Base-by-base conservation (phyloP, 2,113 vertebrate species). In the Caranx melampygus region DNA sequence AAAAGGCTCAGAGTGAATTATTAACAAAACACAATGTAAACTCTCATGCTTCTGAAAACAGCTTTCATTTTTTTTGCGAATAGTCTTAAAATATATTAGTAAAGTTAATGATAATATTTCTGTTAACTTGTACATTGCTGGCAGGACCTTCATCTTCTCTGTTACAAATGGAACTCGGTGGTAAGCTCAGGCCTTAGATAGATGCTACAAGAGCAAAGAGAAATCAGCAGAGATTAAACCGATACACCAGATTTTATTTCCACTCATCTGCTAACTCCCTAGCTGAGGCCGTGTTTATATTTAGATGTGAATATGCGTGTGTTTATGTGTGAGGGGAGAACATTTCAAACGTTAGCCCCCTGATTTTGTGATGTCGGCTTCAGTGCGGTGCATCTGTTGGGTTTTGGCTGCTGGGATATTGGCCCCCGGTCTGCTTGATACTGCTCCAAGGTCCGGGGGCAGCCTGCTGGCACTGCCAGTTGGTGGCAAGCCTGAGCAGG, bases 361-460 rank as follows among this genome's bases (percentile, higher is more conserved):
- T 72, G 72, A 87, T 89, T 89, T 87, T 87, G 70, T 84, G 87
- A 86, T 84, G 75, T 82, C 66, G 26, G 52, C 81, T 81, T 87
- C 83, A 75, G 71, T 74, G 66, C 14, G 42, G 68, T 87, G 79
- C 82, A 85, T 87, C 86, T 89, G 89, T 84, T 86, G 82, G 86
- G 68, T 85, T 86, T 86, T 85, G 83, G 82, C 90, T 86, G 87
- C 78, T 58, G 20, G 34, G 73, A 86, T 54, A 72, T 84, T 77
- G 78, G 79, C 62, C 79, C 62, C 79, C 5, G 6, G 68, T 74
- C 78, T 79, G 72, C 73, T 80, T 89, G 82, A 84, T 81, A 44
- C 33, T 2, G 15, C 35, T 86, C 89, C 86, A 87, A 78, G 79
- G 72, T 85, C 74, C 20, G n/a, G 70, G 85, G 70, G 83, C 83